phyloP scores from a whole-genome alignment of 2,113 vertebrate genomes.

The Enhydra lutris region DNA sequence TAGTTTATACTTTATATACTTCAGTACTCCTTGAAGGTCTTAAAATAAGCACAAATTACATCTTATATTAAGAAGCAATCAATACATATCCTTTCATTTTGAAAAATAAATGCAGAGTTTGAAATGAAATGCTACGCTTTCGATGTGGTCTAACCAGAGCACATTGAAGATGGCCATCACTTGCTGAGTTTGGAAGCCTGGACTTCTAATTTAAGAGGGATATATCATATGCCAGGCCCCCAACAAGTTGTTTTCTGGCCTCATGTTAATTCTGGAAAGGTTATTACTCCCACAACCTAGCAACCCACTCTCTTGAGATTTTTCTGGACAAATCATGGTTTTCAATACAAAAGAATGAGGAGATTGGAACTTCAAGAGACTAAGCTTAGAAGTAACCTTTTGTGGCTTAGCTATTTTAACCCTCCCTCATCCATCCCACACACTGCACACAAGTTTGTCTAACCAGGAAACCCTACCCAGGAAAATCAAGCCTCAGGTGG shows the following conservation, averaged over 20 bases:
- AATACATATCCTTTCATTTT: slow-evolving; percentile 57
- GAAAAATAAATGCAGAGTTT: slow-evolving; percentile 33
- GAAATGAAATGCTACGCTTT: slow-evolving; percentile 32
- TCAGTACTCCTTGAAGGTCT: background rate
- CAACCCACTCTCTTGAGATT: slow-evolving; percentile 53
- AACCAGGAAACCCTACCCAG: slow-evolving; percentile 71
- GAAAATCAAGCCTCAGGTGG: slow-evolving; percentile 79
- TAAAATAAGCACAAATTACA: slow-evolving; percentile 56
- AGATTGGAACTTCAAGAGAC: slow-evolving; percentile 64
- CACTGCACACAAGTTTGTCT: slow-evolving; percentile 78
- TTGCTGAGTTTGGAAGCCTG: background rate
- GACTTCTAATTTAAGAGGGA: slow-evolving; percentile 55
- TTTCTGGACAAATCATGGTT: slow-evolving; percentile 61
- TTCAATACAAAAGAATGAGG: slow-evolving; percentile 58
- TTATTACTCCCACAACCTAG: slow-evolving; percentile 75
- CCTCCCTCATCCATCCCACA: slow-evolving; percentile 71
- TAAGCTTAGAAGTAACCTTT: slow-evolving; percentile 79
- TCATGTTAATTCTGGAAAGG: slow-evolving; percentile 72
- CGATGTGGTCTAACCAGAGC: background rate
- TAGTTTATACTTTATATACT: slow-evolving; percentile 8
- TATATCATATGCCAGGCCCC: background rate
- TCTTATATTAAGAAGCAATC: slow-evolving; percentile 58
- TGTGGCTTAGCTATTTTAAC: slow-evolving; percentile 80
- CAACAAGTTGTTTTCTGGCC: slow-evolving; percentile 24
- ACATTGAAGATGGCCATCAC: background rate